Conservation (phyloP, 1,140 invertebrate genomes). For the Eupeodes corollae region DNA sequence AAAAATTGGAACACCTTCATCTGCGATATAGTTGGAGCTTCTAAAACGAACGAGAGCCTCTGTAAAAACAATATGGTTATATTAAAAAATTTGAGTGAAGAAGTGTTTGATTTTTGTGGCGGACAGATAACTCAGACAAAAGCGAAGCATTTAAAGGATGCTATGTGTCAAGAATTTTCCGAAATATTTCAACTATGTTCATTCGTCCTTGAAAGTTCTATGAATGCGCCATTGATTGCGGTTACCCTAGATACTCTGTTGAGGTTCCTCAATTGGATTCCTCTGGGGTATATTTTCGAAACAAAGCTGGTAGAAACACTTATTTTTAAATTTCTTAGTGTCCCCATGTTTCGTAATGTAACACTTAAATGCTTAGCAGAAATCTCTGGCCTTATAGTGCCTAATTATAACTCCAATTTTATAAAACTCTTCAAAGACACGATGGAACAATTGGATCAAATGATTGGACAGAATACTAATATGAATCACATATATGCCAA, state of each 20-base stretch:
- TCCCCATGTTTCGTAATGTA: constrained; percentile 96
- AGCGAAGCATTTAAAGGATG: constrained; percentile 97
- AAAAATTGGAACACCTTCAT: constrained; percentile 99
- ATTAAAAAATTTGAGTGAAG: constrained; percentile 92
- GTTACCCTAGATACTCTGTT: constrained; percentile 92
- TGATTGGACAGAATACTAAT: constrained; percentile 82
- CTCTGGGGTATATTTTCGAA: constrained; percentile 98
- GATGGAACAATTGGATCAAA: constrained; percentile 82
- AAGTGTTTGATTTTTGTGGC: constrained; percentile 97
- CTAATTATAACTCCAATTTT: constrained; percentile 89
- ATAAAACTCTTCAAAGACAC: constrained; percentile 78
- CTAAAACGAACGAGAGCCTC: constrained; percentile 95
- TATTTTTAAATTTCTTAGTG: constrained; percentile 94
- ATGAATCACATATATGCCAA: constrained; percentile 87
- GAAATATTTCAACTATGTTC: constrained; percentile 97
- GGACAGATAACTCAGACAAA: constrained; percentile 98
- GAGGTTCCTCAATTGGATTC: constrained; percentile 98
- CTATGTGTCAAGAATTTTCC: constrained; percentile 99
- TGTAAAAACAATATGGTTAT: constrained; percentile 99
- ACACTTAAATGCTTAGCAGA: constrained; percentile 97
- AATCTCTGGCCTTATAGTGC: constrained; percentile 80
- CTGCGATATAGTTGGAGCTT: constrained; percentile 95
- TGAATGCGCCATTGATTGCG: constrained; percentile 87
- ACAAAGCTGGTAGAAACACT: constrained; percentile 92
- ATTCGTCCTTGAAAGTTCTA: constrained; percentile 95